A percentile compares a stretch with the other conserved stretches of the same genome.
Evolutionary conservation across 2,888 invertebrate genomes (phyloP).

Genomic region (Andrena hattorfiana): DNA sequence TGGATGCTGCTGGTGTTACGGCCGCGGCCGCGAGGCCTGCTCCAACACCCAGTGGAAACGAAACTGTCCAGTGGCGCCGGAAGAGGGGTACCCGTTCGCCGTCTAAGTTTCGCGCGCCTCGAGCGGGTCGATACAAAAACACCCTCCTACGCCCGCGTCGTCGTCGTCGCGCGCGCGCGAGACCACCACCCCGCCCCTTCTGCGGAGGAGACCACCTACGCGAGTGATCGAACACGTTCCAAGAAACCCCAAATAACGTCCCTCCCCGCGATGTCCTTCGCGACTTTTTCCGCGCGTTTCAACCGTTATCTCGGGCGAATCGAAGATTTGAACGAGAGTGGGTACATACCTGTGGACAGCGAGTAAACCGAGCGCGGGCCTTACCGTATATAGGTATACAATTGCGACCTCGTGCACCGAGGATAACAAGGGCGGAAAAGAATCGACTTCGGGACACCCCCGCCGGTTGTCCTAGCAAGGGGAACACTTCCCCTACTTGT

Average conservation of each 20-base stretch:
- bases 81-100: slow-evolving; percentile 47
- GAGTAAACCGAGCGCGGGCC: too few species aligned
- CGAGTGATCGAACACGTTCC: not conserved
- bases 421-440: too few species aligned
- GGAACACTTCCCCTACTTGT: too few species aligned
- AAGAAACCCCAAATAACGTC: not conserved
- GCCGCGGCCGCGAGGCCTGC: slow-evolving; percentile 47
- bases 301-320: too few species aligned
- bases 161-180: not conserved
- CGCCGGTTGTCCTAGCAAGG: too few species aligned
- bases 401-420: too few species aligned
- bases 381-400: too few species aligned
- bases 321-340: too few species aligned
- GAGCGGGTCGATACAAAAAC: slow-evolving; percentile 64
- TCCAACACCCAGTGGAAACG: slow-evolving; percentile 53
- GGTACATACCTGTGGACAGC: too few species aligned
- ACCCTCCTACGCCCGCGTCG: slow-evolving; percentile 53
- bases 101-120: slow-evolving; percentile 33
- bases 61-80: slow-evolving; percentile 71
- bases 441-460: too few species aligned
- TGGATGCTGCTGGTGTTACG: slow-evolving; percentile 61
- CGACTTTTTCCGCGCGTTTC: not conserved
- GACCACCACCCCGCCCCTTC: slow-evolving; percentile 14
- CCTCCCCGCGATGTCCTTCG: not conserved
- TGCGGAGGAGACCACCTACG: slow-evolving; percentile 22